Percentiles rank a stretch among this genome's conserved stretches.
phyloP scores from a whole-genome alignment of 1,140 invertebrate genomes.

The Araneus ventricosus region DNA sequence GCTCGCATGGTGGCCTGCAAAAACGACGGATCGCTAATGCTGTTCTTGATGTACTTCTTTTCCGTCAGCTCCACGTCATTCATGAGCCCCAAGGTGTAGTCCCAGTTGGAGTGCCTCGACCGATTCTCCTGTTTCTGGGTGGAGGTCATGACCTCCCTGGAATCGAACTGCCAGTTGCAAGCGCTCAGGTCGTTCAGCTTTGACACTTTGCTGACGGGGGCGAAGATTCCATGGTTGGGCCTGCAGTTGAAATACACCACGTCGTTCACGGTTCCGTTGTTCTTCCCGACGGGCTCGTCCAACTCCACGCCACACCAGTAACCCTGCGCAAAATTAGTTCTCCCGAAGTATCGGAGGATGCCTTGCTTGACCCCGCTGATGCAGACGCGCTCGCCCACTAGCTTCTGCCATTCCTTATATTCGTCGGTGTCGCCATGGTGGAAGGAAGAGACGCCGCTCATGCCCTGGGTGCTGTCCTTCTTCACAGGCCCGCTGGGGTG shows the following conservation, averaged over 20 bases:
- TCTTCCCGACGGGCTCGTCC: constrained; percentile 83
- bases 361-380: constrained; percentile 82
- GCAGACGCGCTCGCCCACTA: constrained; percentile 82
- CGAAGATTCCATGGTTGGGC: constrained; percentile 81
- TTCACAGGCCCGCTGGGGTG: background rate
- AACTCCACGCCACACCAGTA: constrained; percentile 85
- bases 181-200: constrained; percentile 55
- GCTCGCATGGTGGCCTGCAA: background rate
- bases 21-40: constrained; percentile 62
- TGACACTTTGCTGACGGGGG: constrained; percentile 81
- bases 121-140: background rate
- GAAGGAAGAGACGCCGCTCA: background rate
- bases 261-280: constrained; percentile 84
- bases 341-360: constrained; percentile 83
- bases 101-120: background rate
- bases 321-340: constrained; percentile 83
- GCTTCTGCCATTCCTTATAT: constrained; percentile 54
- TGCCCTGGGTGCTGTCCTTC: background rate
- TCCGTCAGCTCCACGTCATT: background rate
- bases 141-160: background rate
- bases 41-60: constrained; percentile 62
- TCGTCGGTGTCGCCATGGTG: constrained; percentile 39
- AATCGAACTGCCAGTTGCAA: background rate
- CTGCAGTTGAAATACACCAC: constrained; percentile 82
- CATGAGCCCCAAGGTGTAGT: constrained; percentile 35